A percentile compares a stretch with the other conserved stretches of the same genome.
Evolutionary conservation across 53 echinoderm and acorn worm genomes (phyloP).

Genomic region (Echinarachnius parma): DNA sequence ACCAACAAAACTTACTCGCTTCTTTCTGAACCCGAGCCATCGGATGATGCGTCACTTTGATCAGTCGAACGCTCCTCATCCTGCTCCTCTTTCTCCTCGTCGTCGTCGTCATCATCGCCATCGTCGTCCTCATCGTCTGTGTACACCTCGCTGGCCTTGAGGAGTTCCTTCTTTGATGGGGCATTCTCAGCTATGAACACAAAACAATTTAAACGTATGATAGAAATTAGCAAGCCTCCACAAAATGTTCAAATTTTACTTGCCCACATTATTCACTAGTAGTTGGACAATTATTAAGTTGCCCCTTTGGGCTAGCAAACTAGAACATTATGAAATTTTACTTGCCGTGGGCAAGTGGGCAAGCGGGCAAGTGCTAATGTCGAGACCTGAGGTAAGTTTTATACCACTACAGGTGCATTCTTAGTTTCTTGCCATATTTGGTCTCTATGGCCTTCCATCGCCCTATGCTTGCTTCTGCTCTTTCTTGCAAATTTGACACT

Average conservation of each 20-base stretch:
- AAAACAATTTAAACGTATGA: neutral
- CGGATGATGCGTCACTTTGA: slow-evolving; percentile 54
- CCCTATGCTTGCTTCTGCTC: no score
- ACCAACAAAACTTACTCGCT: slow-evolving; percentile 60
- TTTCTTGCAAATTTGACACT: no score
- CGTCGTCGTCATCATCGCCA: slow-evolving; percentile 55
- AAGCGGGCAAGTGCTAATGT: no score
- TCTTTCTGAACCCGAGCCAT: slow-evolving; percentile 60
- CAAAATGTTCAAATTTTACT: no score
- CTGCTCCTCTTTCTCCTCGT: slow-evolving; percentile 64
- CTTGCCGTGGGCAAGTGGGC: no score
- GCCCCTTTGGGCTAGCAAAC: no score
- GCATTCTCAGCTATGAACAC: slow-evolving; percentile 79
- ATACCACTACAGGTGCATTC: no score
- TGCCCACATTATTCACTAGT: no score
- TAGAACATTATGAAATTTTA: neutral
- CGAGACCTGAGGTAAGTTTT: no score
- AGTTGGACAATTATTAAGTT: no score
- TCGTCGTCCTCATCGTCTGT: slow-evolving; percentile 92
- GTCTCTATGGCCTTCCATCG: no score
- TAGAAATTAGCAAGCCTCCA: neutral
- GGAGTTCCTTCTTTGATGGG: slow-evolving; percentile 66
- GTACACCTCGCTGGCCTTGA: slow-evolving; percentile 92
- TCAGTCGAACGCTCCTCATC: slow-evolving; percentile 52
- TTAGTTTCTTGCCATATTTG: no score